Conservation (phyloP, 2,888 invertebrate species). For the Tipula helvola region DNA sequence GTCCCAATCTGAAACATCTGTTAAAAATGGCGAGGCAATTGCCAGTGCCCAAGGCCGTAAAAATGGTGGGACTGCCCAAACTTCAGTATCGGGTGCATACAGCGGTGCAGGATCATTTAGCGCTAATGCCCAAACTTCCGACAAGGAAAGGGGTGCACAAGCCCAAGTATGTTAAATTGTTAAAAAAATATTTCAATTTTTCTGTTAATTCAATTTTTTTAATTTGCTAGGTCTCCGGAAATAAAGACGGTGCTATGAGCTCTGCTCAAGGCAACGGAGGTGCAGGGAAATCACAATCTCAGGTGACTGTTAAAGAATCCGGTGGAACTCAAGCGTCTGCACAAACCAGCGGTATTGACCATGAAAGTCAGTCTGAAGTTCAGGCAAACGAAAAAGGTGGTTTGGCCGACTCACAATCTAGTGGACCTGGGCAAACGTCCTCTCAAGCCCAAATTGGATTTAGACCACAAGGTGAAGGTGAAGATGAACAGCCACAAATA, state of each 20-base stretch:
- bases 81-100: conserved; percentile 71
- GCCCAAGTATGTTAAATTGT: conserved; percentile 28
- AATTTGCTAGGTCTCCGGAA: conserved; percentile 47
- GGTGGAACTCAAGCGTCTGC: conserved; percentile 65
- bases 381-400: conserved; percentile 73
- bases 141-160: conserved; percentile 58
- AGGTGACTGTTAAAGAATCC: conserved; percentile 61
- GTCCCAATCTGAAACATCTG: conserved; percentile 50
- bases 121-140: conserved; percentile 69
- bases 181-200: too few species aligned
- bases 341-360: conserved; percentile 60
- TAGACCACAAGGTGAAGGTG: conserved; percentile 50
- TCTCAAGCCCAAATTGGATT: conserved; percentile 85
- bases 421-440: conserved; percentile 71
- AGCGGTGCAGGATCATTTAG: conserved; percentile 66
- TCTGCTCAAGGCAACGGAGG: conserved; percentile 63
- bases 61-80: conserved; percentile 63
- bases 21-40: conserved; percentile 54
- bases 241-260: conserved; percentile 61
- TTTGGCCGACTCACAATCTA: conserved; percentile 74
- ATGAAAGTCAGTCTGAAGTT: conserved; percentile 46
- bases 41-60: conserved; percentile 67
- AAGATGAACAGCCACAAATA: conserved; percentile 39
- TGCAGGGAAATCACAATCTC: conserved; percentile 61
- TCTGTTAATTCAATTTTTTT: background rate